A percentile compares a stretch with the other conserved stretches of the same genome.
Conservation (phyloP, 2,797 vertebrate species). For the Chaunax sp. region DNA sequence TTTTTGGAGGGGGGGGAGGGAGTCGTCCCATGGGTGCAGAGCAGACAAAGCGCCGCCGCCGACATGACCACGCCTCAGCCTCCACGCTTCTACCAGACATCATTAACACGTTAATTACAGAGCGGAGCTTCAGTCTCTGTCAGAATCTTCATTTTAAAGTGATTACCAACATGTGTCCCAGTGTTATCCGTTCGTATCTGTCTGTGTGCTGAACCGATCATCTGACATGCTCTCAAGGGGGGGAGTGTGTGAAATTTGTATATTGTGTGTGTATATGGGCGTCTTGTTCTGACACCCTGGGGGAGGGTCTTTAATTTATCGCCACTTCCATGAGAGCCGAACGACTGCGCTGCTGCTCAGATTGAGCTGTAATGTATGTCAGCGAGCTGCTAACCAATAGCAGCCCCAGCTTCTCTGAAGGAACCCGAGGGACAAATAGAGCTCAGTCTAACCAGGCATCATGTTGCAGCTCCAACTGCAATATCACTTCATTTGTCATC, state of each 20-base stretch:
- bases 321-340: conserved; percentile 6
- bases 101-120: conserved; percentile 8
- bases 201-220: conserved; percentile 34
- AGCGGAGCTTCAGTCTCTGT: background rate
- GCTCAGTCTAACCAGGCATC: background rate
- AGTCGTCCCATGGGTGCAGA: conserved; percentile 8
- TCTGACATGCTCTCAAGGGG: conserved; percentile 30
- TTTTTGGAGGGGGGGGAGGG: too few species aligned
- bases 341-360: conserved; percentile 8
- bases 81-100: background rate
- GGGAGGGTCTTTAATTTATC: conserved; percentile 44
- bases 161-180: conserved; percentile 41
- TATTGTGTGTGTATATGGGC: conserved; percentile 25
- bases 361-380: conserved; percentile 38
- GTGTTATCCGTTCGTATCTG: too few species aligned
- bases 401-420: conserved; percentile 7
- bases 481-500: conserved; percentile 2
- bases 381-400: conserved; percentile 7
- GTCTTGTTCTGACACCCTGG: conserved; percentile 22
- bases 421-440: conserved; percentile 19
- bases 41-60: conserved; percentile 37
- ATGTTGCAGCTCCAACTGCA: too few species aligned
- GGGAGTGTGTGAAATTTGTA: conserved; percentile 3
- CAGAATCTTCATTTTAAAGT: too few species aligned
- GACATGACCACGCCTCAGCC: conserved; percentile 33